Evolutionary conservation across 2,888 invertebrate species (phyloP).

Genomic region (Synanthedon vespiformis): DNA sequence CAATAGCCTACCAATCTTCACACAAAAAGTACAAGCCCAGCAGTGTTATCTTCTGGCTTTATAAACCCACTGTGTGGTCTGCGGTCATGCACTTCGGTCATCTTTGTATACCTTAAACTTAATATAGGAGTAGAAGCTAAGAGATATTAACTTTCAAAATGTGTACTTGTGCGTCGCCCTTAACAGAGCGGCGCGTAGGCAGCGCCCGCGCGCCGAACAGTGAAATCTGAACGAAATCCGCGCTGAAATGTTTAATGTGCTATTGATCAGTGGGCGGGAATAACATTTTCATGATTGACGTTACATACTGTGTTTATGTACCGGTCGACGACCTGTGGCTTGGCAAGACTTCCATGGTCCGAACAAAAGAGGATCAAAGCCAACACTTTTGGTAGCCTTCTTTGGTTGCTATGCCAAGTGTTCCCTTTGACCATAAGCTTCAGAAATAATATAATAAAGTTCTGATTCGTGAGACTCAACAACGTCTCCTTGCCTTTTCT

Average conservation of each 20-base stretch:
- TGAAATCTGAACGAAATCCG: slow-evolving; percentile 19
- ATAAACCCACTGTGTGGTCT: too few relatives aligned
- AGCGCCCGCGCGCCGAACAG: slow-evolving; percentile 23
- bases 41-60: too few relatives aligned
- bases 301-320: slow-evolving; percentile 7
- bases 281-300: slow-evolving; percentile 20
- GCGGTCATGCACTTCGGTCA: too few relatives aligned
- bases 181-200: slow-evolving; percentile 18
- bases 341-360: slow-evolving; percentile 1
- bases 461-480: too few relatives aligned
- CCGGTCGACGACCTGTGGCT: slow-evolving; percentile 8
- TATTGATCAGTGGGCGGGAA: slow-evolving; percentile 27
- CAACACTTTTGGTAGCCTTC: neutral
- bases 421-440: too few relatives aligned
- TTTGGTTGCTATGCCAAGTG: neutral
- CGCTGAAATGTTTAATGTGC: slow-evolving; percentile 20
- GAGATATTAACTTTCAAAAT: too few relatives aligned
- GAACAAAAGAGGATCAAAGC: neutral
- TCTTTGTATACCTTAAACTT: too few relatives aligned
- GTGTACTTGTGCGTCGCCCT: neutral
- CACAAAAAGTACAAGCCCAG: too few relatives aligned
- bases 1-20: too few relatives aligned
- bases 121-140: too few relatives aligned
- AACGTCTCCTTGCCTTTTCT: too few relatives aligned
- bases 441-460: too few relatives aligned